Base-by-base conservation (phyloP, 2,113 vertebrate genomes). In the Microtus pennsylvanicus region DNA sequence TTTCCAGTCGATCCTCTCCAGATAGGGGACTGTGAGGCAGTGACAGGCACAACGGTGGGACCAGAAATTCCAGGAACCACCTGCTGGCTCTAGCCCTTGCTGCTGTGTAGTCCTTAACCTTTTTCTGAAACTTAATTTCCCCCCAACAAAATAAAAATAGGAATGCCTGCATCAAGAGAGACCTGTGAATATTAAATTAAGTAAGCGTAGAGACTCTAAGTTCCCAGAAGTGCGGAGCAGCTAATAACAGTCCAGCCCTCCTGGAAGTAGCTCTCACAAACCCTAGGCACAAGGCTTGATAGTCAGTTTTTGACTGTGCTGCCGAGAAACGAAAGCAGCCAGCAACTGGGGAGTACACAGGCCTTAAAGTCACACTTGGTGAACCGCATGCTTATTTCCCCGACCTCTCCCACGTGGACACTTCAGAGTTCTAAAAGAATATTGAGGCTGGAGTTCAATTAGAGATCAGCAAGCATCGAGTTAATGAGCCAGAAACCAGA, bases 141-240 rank as follows among this genome's bases (percentile, higher is more conserved):
- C 77, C 69, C 80, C 69, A 61, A 70, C 92, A 76, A 93, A 95
- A 50, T 87, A 63, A 92, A 38, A 90, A 70, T 28, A 50, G 75
- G 47, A 94, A 67, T n/a, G 10, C 52, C 76, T 85, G 35, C 30
- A 67, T 87, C 72, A 38, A 58, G 78, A 72, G 70, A 91, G 47
- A n/a, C 22, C 81, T 85, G 28, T 50, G 61, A 77, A 45, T 94
- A 75, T 87, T 94, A 82, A 92, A 78, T 76, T 89, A 86, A 85
- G 33, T 33, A 47, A 14, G 21, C 75, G 12, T 19, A 22, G 72
- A 90, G 81, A 45, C 10, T 85, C 76, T n/a, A 19, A 9, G 11
- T 42, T 89, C 87, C 61, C 55, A n/a, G 90, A 47, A n/a, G 90
- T 58, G 69, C 30, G 14, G 12, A 82, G 13, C 28, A 92, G 35